Conservation (phyloP, 2,113 vertebrate species). For the Coturnix japonica region DNA sequence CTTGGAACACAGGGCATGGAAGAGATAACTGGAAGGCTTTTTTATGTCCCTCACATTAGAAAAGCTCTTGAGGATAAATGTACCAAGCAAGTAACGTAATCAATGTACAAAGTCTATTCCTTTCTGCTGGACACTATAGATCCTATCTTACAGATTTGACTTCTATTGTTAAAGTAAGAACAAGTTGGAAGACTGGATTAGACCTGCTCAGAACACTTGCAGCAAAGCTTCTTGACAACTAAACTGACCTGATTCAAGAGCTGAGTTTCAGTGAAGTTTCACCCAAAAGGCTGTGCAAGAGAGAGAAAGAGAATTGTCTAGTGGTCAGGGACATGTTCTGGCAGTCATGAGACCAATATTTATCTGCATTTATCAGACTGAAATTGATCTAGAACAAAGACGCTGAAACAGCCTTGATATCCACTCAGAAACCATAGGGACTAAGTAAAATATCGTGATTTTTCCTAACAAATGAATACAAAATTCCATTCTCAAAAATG, state of each 20-base stretch:
- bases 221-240: background rate
- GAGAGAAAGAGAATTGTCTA: background rate
- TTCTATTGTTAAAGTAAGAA: background rate
- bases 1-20: background rate
- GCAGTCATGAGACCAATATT: background rate
- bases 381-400: background rate
- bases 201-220: background rate
- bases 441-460: background rate
- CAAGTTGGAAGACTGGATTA: background rate
- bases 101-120: background rate
- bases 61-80: background rate
- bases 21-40: background rate
- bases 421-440: background rate
- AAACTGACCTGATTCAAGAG: background rate
- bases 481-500: background rate
- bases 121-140: background rate
- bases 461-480: background rate
- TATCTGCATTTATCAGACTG: background rate
- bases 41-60: slow-evolving; percentile 22
- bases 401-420: background rate
- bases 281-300: background rate
- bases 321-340: background rate
- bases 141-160: background rate
- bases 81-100: background rate
- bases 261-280: background rate